A percentile compares a stretch with the other conserved stretches of the same genome.
These are phyloP conservation scores for Netelia inedita DNA, from an alignment of 2,888 invertebrate species.

Conservation along the genomic window DNA sequence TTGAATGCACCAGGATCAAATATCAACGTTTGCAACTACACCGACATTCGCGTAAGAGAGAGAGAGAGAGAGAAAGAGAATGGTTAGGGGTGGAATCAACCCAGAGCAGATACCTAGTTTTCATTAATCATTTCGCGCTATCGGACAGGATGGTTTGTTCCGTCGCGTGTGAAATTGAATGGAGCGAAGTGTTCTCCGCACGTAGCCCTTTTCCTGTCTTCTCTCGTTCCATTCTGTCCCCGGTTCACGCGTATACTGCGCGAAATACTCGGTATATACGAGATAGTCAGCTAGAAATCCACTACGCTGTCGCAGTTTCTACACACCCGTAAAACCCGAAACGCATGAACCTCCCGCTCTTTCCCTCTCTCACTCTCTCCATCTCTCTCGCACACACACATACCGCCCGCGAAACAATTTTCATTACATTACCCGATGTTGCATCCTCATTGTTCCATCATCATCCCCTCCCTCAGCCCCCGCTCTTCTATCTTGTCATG, in stretches of 20 bases:
- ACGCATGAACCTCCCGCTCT: constrained; percentile 65
- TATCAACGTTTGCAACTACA: constrained; percentile 74
- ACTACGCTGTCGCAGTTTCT: neutral
- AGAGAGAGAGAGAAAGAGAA: constrained; percentile 9
- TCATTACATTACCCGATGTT: constrained; percentile 75
- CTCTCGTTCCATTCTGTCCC: constrained; percentile 38
- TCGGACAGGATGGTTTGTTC: constrained; percentile 78
- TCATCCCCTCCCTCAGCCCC: constrained; percentile 13
- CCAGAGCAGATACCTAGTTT: constrained; percentile 75
- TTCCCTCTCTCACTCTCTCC: constrained; percentile 60
- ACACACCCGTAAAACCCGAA: constrained; percentile 67
- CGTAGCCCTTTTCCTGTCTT: constrained; percentile 64
- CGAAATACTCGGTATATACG: constrained; percentile 45
- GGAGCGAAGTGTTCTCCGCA: constrained; percentile 76
- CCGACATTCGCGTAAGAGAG: constrained; percentile 17
- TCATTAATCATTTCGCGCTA: constrained; percentile 80
- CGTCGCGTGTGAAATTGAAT: constrained; percentile 81
- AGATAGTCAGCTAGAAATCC: constrained; percentile 59
- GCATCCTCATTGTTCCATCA: constrained; percentile 42
- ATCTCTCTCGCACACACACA: neutral
- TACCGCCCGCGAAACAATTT: constrained; percentile 68
- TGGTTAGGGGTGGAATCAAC: constrained; percentile 52
- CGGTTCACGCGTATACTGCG: neutral
- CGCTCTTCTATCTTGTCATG: neutral
- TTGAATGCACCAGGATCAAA: constrained; percentile 80